Evolutionary conservation across 1,140 invertebrate genomes (phyloP).

Genomic region (Magallana ariakensis): DNA sequence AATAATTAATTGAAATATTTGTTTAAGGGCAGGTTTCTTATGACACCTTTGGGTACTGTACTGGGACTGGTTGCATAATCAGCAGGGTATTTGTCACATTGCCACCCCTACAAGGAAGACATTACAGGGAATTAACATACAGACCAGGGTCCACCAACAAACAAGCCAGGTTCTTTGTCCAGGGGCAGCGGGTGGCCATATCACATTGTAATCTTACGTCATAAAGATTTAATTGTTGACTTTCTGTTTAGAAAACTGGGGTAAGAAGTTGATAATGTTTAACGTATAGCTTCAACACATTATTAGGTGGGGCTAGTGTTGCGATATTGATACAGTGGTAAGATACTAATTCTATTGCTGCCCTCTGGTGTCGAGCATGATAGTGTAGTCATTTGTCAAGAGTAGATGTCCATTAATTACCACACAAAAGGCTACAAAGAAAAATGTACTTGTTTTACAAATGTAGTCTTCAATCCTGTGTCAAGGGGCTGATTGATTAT

Average conservation of each 20-base stretch:
- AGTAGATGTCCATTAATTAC: conserved; percentile 9
- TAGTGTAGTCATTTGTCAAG: conserved; percentile 19
- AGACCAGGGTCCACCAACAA: neutral
- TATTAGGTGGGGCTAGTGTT: conserved; percentile 33
- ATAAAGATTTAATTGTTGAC: conserved; percentile 36
- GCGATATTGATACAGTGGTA: conserved; percentile 23
- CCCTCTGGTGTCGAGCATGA: neutral
- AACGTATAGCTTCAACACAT: neutral
- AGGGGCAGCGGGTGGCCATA: neutral
- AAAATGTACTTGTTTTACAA: conserved; percentile 32
- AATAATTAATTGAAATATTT: conserved; percentile 19
- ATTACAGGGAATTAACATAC: conserved; percentile 28
- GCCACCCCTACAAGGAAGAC: conserved; percentile 31
- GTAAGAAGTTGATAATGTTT: conserved; percentile 5
- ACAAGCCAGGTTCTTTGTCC: conserved; percentile 12
- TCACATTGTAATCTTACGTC: conserved; percentile 9
- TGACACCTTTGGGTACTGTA: neutral
- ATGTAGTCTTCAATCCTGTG: conserved; percentile 19
- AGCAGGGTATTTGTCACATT: conserved; percentile 15
- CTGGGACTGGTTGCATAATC: neutral
- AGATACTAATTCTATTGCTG: conserved; percentile 20
- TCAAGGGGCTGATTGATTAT: conserved; percentile 20
- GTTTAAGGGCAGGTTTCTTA: neutral
- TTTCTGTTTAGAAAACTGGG: neutral
- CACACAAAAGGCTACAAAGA: conserved; percentile 33